Conservation (phyloP, 2,888 invertebrate species). For the Chloromyia formosa region DNA sequence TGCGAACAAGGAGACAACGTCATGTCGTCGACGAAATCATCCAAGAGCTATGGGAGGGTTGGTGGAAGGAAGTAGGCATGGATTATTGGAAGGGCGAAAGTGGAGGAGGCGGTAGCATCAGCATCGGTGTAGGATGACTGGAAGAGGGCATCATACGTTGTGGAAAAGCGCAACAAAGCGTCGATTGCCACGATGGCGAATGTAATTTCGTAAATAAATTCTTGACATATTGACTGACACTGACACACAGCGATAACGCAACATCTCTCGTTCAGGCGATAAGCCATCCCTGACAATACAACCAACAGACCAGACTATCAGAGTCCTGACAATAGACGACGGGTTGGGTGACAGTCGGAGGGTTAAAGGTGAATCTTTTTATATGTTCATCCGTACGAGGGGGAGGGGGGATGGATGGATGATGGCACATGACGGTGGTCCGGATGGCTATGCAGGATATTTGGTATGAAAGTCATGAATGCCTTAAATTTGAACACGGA, state of each 20-base stretch:
- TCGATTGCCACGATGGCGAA: slow-evolving; percentile 16
- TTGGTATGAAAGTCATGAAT: slow-evolving; percentile 40
- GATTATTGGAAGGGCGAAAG: background rate
- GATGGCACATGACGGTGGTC: slow-evolving; percentile 1
- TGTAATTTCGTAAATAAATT: slow-evolving; percentile 38
- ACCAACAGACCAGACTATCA: no score
- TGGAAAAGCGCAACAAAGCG: slow-evolving; percentile 35
- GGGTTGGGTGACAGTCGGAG: slow-evolving; percentile 19
- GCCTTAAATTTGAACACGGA: slow-evolving; percentile 39
- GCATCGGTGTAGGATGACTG: no score
- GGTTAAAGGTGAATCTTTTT: slow-evolving; percentile 9
- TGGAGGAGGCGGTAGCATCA: background rate
- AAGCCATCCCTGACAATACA: no score
- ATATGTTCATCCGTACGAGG: no score
- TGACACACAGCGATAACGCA: background rate
- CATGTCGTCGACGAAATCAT: no score
- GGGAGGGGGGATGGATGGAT: background rate
- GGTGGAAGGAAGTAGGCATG: background rate
- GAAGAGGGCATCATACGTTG: no score
- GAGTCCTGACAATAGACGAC: background rate
- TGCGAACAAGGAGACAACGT: slow-evolving; percentile 12
- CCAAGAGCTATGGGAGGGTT: background rate
- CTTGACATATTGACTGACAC: slow-evolving; percentile 39
- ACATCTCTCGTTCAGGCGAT: slow-evolving; percentile 4
- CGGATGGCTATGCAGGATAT: background rate